These are phyloP conservation scores for Notodonta ziczac DNA, from an alignment of 2,888 invertebrate genomes.

Conservation along the genomic window DNA sequence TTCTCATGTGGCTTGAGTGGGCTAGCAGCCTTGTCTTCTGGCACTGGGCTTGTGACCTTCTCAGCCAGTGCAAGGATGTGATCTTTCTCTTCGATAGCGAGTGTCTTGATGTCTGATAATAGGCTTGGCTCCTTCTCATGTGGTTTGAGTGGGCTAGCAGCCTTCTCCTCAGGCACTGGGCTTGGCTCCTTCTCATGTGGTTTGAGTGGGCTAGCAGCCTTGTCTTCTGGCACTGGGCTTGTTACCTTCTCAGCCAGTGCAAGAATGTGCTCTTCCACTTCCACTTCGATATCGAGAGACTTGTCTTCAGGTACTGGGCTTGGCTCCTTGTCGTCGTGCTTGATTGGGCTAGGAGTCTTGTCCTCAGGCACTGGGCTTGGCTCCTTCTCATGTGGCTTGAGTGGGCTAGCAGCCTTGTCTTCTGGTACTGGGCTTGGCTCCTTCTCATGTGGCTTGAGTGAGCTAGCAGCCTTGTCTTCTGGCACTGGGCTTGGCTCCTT, in stretches of 20 bases:
- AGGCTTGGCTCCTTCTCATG: constrained; percentile 8
- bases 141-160: constrained; percentile 1
- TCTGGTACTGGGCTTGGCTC: constrained; percentile 7
- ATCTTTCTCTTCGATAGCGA: constrained; percentile 4
- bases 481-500: constrained; percentile 7
- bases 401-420: constrained; percentile 6
- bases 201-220: constrained; percentile 12
- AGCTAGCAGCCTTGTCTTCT: background rate
- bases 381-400: constrained; percentile 3
- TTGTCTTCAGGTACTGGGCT: too few species aligned
- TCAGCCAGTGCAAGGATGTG: constrained; percentile 7
- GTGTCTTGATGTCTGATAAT: constrained; percentile 12
- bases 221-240: constrained; percentile 14
- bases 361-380: constrained; percentile 13
- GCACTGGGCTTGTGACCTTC: constrained; percentile 18
- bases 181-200: constrained; percentile 12
- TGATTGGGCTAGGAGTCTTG: constrained; percentile 4
- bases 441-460: constrained; percentile 18
- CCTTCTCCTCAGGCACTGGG: background rate
- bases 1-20: constrained; percentile 9
- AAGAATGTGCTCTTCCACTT: too few species aligned
- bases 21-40: constrained; percentile 5
- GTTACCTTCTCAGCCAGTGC: background rate
- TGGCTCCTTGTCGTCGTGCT: constrained; percentile 6
- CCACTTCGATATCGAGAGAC: too few species aligned